A percentile compares a stretch with the other conserved stretches of the same genome.
Evolutionary conservation across 23 tunicate species (phyloP).

Genomic region (Halocynthia roretzi): DNA sequence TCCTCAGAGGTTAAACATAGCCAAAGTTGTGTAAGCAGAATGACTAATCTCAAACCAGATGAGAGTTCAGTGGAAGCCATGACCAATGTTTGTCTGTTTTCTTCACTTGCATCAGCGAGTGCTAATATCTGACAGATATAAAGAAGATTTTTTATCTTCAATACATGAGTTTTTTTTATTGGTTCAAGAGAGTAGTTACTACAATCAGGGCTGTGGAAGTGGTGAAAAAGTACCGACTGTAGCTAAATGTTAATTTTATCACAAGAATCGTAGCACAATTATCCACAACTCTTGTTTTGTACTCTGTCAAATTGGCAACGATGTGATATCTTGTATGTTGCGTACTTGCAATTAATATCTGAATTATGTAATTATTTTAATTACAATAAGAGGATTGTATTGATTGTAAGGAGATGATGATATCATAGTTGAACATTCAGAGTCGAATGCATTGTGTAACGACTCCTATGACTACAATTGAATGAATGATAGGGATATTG

Average conservation of each 20-base stretch:
- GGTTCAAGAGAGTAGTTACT: neutral
- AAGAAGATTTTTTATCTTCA: neutral
- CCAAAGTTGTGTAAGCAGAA: constrained; percentile 38
- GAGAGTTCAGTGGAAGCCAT: constrained; percentile 26
- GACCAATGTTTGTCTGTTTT: constrained; percentile 30
- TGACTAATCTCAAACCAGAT: constrained; percentile 34
- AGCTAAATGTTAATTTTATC: neutral
- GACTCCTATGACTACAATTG: too few species aligned
- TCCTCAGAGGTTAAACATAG: constrained; percentile 19
- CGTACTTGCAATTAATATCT: too few species aligned
- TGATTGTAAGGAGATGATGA: too few species aligned
- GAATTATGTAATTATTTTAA: too few species aligned
- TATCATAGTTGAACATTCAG: too few species aligned
- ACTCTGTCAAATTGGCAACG: too few species aligned
- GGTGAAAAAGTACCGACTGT: neutral
- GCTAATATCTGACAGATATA: constrained; percentile 43
- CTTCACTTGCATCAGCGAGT: constrained; percentile 54
- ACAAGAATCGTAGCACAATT: neutral
- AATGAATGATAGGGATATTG: too few species aligned
- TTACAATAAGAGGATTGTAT: too few species aligned
- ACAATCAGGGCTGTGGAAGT: neutral
- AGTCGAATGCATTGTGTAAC: too few species aligned
- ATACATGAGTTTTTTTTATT: neutral
- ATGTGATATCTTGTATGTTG: too few species aligned
- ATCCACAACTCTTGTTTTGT: too few species aligned